Base-by-base conservation (phyloP, 2,113 vertebrate species). In the Illadopsis cleaveri region DNA sequence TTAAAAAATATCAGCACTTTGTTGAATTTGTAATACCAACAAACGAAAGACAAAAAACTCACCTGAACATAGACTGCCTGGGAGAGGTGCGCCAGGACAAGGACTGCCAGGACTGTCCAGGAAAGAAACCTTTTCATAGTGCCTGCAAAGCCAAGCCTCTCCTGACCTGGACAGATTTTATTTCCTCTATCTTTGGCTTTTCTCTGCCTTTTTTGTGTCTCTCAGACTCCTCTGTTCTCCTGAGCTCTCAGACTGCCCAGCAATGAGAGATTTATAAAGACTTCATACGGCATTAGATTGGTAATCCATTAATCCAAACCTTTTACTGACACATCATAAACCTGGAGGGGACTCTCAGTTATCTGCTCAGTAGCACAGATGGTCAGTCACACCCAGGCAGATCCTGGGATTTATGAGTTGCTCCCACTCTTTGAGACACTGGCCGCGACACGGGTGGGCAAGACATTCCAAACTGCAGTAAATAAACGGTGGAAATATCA, bases 221-320 rank as follows among this genome's bases (percentile, higher is more conserved):
- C 61, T 80, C 47, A 47, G 51, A 15, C 6, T 81, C 28, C 31
- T 19, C 9, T 48, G 45, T 44, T 31, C 65, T 60, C 50, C 15
- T n/a, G 9, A 51, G 62, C 11, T 37, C 50, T 75, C 31, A 33
- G 65, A 28, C 18, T 3, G 2, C 27, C n/a, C 19, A 37, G 65
- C 24, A 58, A 10, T 10, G 61, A 22, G 48, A 72, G 56, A 50
- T 82, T 87, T 97, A 96, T 96, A 95, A 94, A 87, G 87, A 24
- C 28, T 71, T 60, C 73, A 25, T 25, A 17, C 3, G 56, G 22
- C 19, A 13, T 25, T 40, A 30, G 2, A 15, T 70, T 82, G 57
- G 95, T 97, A 90, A 97, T 79, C 66, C 87, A 97, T 97, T 97
- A 97, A 97, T 30, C 87, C 35, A 64, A 79, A 25, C 12, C 44